Conservation (phyloP, 2,113 vertebrate species). For the Nothocercus julius region DNA sequence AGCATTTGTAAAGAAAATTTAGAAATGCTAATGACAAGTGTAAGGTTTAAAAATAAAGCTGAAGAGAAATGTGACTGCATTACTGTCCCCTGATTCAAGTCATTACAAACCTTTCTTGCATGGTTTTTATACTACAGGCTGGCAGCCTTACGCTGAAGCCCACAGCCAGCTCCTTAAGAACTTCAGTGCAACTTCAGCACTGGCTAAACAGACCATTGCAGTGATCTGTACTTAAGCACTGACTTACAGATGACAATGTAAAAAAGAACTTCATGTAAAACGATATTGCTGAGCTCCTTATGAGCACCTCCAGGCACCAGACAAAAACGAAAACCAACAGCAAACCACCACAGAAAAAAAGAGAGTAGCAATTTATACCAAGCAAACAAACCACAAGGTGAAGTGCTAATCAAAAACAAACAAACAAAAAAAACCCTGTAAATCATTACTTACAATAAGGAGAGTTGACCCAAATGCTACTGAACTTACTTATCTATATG, state of each 20-base stretch:
- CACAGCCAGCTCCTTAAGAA: not conserved
- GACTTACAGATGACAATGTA: not conserved
- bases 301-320: not conserved
- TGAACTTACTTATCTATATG: not conserved
- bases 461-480: not conserved
- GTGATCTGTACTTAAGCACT: not conserved
- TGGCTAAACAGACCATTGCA: not conserved
- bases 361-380: not conserved
- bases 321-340: not conserved
- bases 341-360: not conserved
- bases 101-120: not conserved
- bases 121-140: not conserved
- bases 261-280: not conserved
- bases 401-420: not conserved
- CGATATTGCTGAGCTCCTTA: not conserved
- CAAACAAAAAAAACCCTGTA: not conserved
- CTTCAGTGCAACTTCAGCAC: not conserved
- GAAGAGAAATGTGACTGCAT: not conserved
- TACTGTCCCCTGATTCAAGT: not conserved
- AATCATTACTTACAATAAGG: not conserved
- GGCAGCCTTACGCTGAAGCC: not conserved
- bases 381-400: not conserved
- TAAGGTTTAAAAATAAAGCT: not conserved
- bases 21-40: not conserved
- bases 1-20: not conserved